A percentile compares a stretch with the other conserved stretches of the same genome.
Evolutionary conservation across 2,888 invertebrate genomes (phyloP).

Genomic region (Drosophila flavopinicola): DNA sequence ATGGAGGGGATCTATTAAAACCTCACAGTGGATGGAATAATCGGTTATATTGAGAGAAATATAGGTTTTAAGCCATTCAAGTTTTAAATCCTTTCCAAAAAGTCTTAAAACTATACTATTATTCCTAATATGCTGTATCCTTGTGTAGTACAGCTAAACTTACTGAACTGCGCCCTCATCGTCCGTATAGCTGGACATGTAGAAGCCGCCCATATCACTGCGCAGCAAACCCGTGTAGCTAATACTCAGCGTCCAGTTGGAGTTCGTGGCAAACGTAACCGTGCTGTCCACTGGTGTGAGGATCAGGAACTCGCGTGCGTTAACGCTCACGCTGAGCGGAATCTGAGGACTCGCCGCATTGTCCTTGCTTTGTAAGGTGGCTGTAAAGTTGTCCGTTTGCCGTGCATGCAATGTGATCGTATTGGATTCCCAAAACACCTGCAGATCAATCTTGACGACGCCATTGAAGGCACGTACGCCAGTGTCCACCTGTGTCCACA

Average conservation of each 20-base stretch:
- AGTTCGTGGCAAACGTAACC: constrained; percentile 56
- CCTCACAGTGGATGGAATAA: too few relatives aligned
- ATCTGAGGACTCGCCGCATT: background rate
- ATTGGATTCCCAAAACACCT: constrained; percentile 47
- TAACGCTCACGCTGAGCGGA: constrained; percentile 25
- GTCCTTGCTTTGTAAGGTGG: constrained; percentile 53
- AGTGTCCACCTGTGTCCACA: constrained; percentile 74
- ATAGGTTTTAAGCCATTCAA: too few relatives aligned
- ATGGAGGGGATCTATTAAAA: background rate
- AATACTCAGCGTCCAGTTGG: constrained; percentile 85
- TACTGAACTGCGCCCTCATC: constrained; percentile 61
- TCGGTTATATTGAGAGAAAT: too few relatives aligned
- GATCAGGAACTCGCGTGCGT: constrained; percentile 69
- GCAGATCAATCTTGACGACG: constrained; percentile 66
- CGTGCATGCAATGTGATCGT: constrained; percentile 73
- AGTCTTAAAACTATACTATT: too few relatives aligned
- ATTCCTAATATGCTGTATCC: too few relatives aligned
- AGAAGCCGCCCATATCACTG: constrained; percentile 88
- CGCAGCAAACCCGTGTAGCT: constrained; percentile 86
- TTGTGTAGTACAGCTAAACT: constrained; percentile 27
- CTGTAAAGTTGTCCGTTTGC: constrained; percentile 45
- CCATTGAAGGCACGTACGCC: constrained; percentile 68
- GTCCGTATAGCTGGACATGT: constrained; percentile 86
- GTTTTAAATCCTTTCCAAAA: too few relatives aligned
- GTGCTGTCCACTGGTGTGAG: constrained; percentile 37